Base-by-base conservation (phyloP, 2,797 vertebrate genomes). In the Tadarida brasiliensis region DNA sequence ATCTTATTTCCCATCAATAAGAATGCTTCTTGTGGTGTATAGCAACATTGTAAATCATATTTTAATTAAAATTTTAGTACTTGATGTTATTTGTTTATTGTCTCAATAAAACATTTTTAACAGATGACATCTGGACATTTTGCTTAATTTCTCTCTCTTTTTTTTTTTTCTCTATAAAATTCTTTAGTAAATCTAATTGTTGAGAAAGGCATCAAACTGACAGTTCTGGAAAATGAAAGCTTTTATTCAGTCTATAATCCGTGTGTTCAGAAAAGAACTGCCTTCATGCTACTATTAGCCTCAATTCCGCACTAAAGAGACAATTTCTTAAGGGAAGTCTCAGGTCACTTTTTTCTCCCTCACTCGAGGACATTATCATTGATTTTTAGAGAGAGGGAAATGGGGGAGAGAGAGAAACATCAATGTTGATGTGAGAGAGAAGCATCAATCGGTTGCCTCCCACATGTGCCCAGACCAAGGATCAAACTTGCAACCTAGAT, bases 61-160 rank as follows among this genome's bases (percentile, higher is more conserved):
- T 97, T 98, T 97, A 98, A 98, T 97, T 98, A 97, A 97, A 97
- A 96, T 96, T 98, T 97, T 97, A 97, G 97, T 96, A 95, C 97
- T 97, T 96, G 94, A 96, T 97, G 96, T 76, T 97, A 96, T 96
- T 96, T 98, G 96, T 96, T 98, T 97, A 97, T 97, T 95, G 97
- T 95, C 95, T 97, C 97, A 95, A 97, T 97, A 97, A 97, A 98
- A 70, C 95, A 96, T 96, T 96, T 97, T 97, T 96, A 98, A 97
- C 96, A 97, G 96, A 97, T 97, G 95, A 97, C 97, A 98, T 97
- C 97, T 97, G 97, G 97, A 94, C 96, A 97, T 97, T 95, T 97
- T 96, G 86, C 92, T 97, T 96, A 96, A 97, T 95, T 90, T 96
- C 96, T 80, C 56, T 86, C 16, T 7, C 87, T 78, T 83, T 88